Conservation (phyloP, 2,888 invertebrate species). For the Onthophagus sagittarius region DNA sequence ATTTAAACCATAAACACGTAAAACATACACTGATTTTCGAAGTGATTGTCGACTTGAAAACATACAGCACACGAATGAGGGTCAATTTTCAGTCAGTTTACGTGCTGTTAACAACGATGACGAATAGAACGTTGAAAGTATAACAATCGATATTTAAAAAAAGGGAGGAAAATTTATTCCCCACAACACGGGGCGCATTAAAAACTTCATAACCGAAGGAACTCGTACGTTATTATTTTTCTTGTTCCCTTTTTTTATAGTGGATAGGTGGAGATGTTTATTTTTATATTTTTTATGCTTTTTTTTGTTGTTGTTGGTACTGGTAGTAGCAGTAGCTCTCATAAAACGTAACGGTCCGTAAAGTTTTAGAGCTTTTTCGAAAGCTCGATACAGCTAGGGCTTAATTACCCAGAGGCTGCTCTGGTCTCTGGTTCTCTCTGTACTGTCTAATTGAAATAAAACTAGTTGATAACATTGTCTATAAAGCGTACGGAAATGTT, state of each 20-base stretch:
- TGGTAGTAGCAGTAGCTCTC: not conserved
- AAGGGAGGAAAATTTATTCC: not conserved
- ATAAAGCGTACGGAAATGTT: too few relatives aligned
- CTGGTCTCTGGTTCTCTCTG: not conserved
- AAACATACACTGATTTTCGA: not conserved
- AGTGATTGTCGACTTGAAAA: not conserved
- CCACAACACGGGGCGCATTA: too few relatives aligned
- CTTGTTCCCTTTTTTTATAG: too few relatives aligned
- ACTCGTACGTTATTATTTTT: too few relatives aligned
- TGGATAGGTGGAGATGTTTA: too few relatives aligned
- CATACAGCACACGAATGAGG: not conserved
- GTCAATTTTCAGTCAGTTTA: not conserved
- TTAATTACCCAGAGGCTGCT: slow-evolving; percentile 2
- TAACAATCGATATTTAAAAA: not conserved
- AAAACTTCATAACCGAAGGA: too few relatives aligned
- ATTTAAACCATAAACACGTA: not conserved
- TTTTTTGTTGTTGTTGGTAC: not conserved
- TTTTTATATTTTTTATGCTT: not conserved
- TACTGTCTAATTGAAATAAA: slow-evolving; percentile 7
- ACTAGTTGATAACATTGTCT: not conserved
- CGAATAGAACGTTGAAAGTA: not conserved
- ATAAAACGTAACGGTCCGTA: slow-evolving; percentile 7
- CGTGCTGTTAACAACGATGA: not conserved
- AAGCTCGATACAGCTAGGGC: slow-evolving; percentile 7
- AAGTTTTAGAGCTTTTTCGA: slow-evolving; percentile 9